A percentile compares a stretch with the other conserved stretches of the same genome.
Conservation (phyloP, 2,888 invertebrate genomes). For the Pterobdella sp. region DNA sequence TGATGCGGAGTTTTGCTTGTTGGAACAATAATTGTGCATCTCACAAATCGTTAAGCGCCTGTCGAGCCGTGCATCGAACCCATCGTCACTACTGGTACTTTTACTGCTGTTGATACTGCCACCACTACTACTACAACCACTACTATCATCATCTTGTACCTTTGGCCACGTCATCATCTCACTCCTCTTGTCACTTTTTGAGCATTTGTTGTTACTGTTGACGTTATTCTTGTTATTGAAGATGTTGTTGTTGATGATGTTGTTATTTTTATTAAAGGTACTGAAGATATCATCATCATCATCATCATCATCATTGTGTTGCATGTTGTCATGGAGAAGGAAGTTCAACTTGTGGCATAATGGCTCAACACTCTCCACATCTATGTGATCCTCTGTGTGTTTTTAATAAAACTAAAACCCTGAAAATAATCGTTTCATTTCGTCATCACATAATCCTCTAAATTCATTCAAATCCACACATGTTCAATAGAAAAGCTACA, state of each 20-base stretch:
- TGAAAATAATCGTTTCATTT: no score
- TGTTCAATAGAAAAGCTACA: no score
- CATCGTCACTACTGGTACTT: background rate
- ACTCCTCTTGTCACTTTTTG: no score
- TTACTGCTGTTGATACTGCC: background rate
- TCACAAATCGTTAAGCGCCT: constrained; percentile 6
- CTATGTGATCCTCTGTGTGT: background rate
- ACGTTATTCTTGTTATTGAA: background rate
- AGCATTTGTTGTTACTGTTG: background rate
- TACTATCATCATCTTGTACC: background rate
- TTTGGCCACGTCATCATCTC: no score
- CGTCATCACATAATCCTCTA: no score
- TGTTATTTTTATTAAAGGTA: background rate
- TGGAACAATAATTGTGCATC: constrained; percentile 8
- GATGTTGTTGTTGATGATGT: background rate
- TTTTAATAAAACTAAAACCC: no score
- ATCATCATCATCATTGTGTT: background rate
- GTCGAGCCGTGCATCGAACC: background rate
- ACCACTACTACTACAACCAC: background rate
- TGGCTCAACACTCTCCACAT: background rate
- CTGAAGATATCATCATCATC: background rate
- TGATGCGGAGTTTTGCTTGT: background rate
- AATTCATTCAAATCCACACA: no score
- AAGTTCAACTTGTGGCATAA: background rate
- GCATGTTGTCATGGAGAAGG: background rate